Conservation (phyloP, 1,140 invertebrate genomes). For the Drosophila tani region DNA sequence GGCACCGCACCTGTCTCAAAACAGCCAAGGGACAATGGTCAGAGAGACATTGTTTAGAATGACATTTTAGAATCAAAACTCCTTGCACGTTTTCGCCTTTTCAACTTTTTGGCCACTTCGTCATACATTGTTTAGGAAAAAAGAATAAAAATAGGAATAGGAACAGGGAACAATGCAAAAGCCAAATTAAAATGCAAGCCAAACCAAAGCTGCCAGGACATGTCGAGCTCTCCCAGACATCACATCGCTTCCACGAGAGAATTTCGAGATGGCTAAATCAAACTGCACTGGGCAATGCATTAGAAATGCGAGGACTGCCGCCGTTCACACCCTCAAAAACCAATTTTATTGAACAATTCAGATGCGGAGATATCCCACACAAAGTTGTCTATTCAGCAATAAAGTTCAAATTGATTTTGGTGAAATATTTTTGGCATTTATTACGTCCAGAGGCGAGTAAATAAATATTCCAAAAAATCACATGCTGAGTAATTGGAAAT, state of each 20-base stretch:
- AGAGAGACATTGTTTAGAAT: constrained; percentile 1
- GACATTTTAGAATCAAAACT: constrained; percentile 58
- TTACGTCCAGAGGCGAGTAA: background rate
- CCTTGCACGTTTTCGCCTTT: constrained; percentile 49
- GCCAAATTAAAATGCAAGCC: constrained; percentile 66
- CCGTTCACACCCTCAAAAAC: background rate
- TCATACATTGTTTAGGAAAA: constrained; percentile 39
- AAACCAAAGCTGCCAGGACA: constrained; percentile 38
- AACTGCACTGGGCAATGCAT: constrained; percentile 41
- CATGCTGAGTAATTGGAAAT: no score
- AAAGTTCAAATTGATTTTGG: constrained; percentile 15
- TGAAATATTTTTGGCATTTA: background rate
- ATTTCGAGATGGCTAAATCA: constrained; percentile 3
- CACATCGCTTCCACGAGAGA: background rate
- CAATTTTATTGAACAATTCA: constrained; percentile 14
- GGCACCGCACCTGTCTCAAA: constrained; percentile 10
- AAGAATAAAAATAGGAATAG: background rate
- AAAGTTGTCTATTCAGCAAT: constrained; percentile 8
- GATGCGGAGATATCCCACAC: constrained; percentile 1
- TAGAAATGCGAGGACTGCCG: constrained; percentile 8
- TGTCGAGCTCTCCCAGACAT: constrained; percentile 9
- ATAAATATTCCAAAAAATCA: background rate
- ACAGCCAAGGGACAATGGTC: constrained; percentile 12
- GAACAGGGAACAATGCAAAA: background rate
- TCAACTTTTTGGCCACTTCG: constrained; percentile 8